phyloP scores from a whole-genome alignment of 1,140 invertebrate genomes.

The Drosophila eugracilis region DNA sequence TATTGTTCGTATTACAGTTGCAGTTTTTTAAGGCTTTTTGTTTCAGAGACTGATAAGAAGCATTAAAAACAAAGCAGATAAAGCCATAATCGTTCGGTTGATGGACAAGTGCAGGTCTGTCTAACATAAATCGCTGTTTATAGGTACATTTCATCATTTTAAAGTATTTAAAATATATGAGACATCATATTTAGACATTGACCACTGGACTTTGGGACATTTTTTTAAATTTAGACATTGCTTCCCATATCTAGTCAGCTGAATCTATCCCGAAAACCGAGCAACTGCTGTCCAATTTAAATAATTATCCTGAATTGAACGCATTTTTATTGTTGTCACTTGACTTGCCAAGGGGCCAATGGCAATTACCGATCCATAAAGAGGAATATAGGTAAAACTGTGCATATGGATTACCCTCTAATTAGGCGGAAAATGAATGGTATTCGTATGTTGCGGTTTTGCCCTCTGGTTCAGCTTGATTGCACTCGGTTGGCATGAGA shows the following conservation, averaged over 20 bases:
- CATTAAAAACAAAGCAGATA: conserved; percentile 26
- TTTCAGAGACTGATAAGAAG: conserved; percentile 28
- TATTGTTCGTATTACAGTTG: conserved; percentile 10
- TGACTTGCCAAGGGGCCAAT: conserved; percentile 33
- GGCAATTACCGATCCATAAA: conserved; percentile 39
- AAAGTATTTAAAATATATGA: not conserved
- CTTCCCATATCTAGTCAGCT: conserved; percentile 4
- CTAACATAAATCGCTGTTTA: not conserved
- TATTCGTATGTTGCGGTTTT: conserved; percentile 18
- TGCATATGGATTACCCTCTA: conserved; percentile 43
- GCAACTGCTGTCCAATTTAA: conserved; percentile 14
- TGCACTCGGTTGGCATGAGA: conserved; percentile 20
- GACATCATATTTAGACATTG: conserved; percentile 7
- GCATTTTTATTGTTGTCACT: conserved; percentile 56
- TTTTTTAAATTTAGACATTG: conserved; percentile 5
- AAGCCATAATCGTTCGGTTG: conserved; percentile 4
- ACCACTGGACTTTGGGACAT: conserved; percentile 12
- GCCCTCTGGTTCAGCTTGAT: conserved; percentile 41
- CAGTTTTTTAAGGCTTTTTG: conserved; percentile 1
- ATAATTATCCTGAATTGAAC: conserved; percentile 19
- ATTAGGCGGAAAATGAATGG: conserved; percentile 51
- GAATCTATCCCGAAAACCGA: conserved; percentile 10
- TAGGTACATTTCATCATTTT: not conserved
- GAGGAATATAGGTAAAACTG: conserved; percentile 4
- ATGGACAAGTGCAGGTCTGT: conserved; percentile 12